Conservation (phyloP, 2,888 invertebrate species). For the Andrena dorsata region DNA sequence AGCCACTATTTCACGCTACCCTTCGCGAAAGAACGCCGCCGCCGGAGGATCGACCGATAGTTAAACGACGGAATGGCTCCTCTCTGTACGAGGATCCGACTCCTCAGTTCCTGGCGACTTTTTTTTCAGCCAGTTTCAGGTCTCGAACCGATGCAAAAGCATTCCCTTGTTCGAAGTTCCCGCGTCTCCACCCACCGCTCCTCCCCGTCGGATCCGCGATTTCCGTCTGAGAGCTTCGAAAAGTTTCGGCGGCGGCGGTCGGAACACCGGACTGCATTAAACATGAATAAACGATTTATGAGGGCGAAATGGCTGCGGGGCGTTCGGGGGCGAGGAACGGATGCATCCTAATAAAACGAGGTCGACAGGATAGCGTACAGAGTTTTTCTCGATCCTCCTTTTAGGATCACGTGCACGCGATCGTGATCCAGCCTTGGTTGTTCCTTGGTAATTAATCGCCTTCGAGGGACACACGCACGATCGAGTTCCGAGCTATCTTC, state of each 20-base stretch:
- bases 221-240: constrained; percentile 77
- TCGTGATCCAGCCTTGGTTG: constrained; percentile 65
- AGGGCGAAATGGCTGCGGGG: constrained; percentile 62
- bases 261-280: constrained; percentile 80
- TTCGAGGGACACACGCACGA: constrained; percentile 59
- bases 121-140: constrained; percentile 77
- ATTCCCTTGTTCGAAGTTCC: constrained; percentile 83
- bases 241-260: constrained; percentile 68
- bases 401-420: constrained; percentile 56
- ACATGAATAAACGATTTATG: constrained; percentile 84
- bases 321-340: constrained; percentile 14
- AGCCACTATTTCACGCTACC: neutral
- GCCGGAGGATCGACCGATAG: constrained; percentile 40
- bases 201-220: constrained; percentile 62
- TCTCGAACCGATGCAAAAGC: constrained; percentile 82
- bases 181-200: constrained; percentile 67
- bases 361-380: constrained; percentile 45
- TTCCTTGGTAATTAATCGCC: constrained; percentile 80
- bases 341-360: constrained; percentile 54
- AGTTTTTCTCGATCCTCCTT: constrained; percentile 42
- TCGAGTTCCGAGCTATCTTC: constrained; percentile 73
- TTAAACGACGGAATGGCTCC: constrained; percentile 23
- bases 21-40: constrained; percentile 17
- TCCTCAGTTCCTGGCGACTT: constrained; percentile 59
- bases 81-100: constrained; percentile 34